Percentiles rank a stretch among this genome's conserved stretches.
These are phyloP conservation scores for Drosophila cognata DNA, from an alignment of 2,888 invertebrate species.

Conservation along the genomic window DNA sequence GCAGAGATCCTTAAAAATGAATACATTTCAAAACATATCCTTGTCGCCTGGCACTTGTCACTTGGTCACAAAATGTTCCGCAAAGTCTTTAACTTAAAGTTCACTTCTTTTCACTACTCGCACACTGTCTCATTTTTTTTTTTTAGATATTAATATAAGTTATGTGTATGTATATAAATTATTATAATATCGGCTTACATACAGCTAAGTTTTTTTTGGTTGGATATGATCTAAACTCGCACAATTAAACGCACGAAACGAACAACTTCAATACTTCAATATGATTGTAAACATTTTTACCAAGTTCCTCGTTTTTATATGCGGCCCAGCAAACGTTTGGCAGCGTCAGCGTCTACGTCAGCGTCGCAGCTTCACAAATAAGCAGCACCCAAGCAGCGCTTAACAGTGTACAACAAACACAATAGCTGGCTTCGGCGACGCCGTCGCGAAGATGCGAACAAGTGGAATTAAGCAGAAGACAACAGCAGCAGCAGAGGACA, in stretches of 20 bases:
- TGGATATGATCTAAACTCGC: slow-evolving; percentile 25
- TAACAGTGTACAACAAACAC: slow-evolving; percentile 36
- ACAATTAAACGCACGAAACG: slow-evolving; percentile 67
- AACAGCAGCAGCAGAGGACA: slow-evolving; percentile 12
- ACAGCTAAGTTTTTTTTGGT: slow-evolving; percentile 4
- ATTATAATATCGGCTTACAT: slow-evolving; percentile 32
- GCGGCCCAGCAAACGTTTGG: slow-evolving; percentile 63
- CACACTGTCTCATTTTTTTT: slow-evolving; percentile 10
- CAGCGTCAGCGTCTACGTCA: slow-evolving; percentile 36
- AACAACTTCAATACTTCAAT: slow-evolving; percentile 66
- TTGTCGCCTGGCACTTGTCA: slow-evolving; percentile 43
- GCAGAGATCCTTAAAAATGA: slow-evolving; percentile 22
- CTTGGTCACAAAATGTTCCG: slow-evolving; percentile 25
- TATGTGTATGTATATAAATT: slow-evolving; percentile 1
- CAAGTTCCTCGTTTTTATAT: slow-evolving; percentile 75
- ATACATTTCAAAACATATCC: slow-evolving; percentile 26
- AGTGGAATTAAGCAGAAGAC: slow-evolving; percentile 66
- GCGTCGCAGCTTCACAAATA: slow-evolving; percentile 42
- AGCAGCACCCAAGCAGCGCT: slow-evolving; percentile 31
- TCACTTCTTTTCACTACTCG: slow-evolving; percentile 17
- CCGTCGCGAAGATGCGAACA: slow-evolving; percentile 64
- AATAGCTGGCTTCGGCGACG: slow-evolving; percentile 36
- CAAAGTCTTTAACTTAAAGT: slow-evolving; percentile 42
- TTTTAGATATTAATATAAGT: background rate
- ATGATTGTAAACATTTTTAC: slow-evolving; percentile 79